Conservation (phyloP, 2,113 vertebrate species). For the Gobio gobio region DNA sequence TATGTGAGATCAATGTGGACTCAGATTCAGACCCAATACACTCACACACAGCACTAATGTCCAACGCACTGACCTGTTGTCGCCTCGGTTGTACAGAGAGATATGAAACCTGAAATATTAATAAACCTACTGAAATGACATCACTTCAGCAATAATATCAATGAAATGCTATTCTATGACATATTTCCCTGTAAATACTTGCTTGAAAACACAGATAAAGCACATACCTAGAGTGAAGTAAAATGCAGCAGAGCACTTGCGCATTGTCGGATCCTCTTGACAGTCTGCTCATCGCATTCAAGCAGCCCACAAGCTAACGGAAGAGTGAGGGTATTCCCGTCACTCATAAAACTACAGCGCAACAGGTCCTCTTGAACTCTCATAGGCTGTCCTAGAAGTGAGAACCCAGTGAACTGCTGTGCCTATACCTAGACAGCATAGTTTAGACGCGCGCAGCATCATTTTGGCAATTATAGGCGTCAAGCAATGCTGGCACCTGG, state of each 20-base stretch:
- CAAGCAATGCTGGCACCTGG: background rate
- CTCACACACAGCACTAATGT: background rate
- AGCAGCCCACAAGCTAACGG: background rate
- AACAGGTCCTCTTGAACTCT: conserved; percentile 3
- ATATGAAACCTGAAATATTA: conserved; percentile 9
- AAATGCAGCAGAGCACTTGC: background rate
- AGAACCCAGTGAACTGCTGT: background rate
- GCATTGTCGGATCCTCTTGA: conserved; percentile 16
- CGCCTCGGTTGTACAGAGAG: conserved; percentile 5
- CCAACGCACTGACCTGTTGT: conserved; percentile 36
- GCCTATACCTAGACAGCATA: background rate
- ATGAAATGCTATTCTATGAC: background rate
- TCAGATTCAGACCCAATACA: too few relatives aligned
- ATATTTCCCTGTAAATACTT: background rate
- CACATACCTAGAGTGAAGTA: conserved; percentile 20
- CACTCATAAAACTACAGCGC: background rate
- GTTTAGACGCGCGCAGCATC: background rate
- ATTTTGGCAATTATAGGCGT: background rate
- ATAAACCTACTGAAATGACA: background rate
- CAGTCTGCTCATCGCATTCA: too few relatives aligned
- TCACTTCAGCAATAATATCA: background rate
- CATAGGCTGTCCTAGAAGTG: background rate
- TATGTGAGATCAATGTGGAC: too few relatives aligned
- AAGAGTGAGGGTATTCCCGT: conserved; percentile 18
- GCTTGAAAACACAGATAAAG: background rate